phyloP scores from a whole-genome alignment of 64 coral and sea anemone genomes.

The Dendrophyllia cribrosa region DNA sequence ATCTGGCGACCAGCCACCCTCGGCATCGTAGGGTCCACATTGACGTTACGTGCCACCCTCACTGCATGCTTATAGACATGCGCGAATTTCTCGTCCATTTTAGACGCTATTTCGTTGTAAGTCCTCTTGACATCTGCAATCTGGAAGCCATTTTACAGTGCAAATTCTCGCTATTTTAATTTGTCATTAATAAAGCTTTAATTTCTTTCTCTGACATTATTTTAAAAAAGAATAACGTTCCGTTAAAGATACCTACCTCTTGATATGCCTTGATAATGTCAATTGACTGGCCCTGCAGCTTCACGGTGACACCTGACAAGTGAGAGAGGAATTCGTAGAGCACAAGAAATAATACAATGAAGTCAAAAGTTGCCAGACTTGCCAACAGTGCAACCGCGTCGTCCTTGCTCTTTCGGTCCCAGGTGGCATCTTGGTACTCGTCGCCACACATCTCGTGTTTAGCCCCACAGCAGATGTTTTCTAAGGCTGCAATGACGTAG shows the following conservation, averaged over 20 bases:
- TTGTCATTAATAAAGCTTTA: background rate
- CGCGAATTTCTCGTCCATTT: slow-evolving; percentile 65
- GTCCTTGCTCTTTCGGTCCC: slow-evolving; percentile 76
- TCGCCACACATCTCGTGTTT: slow-evolving; percentile 54
- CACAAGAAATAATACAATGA: slow-evolving; percentile 66
- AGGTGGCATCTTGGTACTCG: slow-evolving; percentile 43
- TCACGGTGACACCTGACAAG: too few relatives aligned
- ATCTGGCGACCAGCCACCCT: slow-evolving; percentile 67
- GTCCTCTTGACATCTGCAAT: slow-evolving; percentile 68
- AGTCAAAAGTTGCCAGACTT: slow-evolving; percentile 68
- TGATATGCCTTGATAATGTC: slow-evolving; percentile 74
- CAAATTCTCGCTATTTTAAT: slow-evolving; percentile 30
- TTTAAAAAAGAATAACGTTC: slow-evolving; percentile 33
- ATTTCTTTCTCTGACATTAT: slow-evolving; percentile 8
- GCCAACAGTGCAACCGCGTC: slow-evolving; percentile 72
- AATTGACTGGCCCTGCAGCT: slow-evolving; percentile 68
- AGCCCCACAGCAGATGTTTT: slow-evolving; percentile 61
- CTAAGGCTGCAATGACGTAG: slow-evolving; percentile 59
- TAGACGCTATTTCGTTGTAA: slow-evolving; percentile 59
- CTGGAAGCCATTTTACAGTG: slow-evolving; percentile 50
- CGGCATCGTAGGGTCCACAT: slow-evolving; percentile 58
- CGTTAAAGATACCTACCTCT: slow-evolving; percentile 61
- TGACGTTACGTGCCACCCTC: slow-evolving; percentile 57
- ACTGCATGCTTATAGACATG: slow-evolving; percentile 71
- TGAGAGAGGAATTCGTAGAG: too few relatives aligned